A percentile compares a stretch with the other conserved stretches of the same genome.
These are phyloP conservation scores for Rhineura floridana DNA, from an alignment of 2,113 vertebrate genomes.

Conservation along the genomic window DNA sequence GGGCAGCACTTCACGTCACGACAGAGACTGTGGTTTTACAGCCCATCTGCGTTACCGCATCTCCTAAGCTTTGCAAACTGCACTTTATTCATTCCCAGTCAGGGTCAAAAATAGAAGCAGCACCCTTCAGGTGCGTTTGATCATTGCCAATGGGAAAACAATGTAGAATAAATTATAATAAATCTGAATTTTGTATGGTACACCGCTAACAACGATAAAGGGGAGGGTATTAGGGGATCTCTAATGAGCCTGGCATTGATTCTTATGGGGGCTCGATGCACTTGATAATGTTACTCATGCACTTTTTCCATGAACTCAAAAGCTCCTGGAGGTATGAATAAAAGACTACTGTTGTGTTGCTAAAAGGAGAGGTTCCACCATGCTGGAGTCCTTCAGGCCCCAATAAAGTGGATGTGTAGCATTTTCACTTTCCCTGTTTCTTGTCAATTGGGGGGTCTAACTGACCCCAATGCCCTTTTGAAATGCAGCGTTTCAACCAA, in stretches of 20 bases:
- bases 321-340: not conserved
- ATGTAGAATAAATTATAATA: no score
- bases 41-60: no score
- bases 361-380: not conserved
- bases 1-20: conserved; percentile 56
- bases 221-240: not conserved
- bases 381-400: not conserved
- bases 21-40: not conserved
- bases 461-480: not conserved
- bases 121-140: not conserved
- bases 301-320: not conserved
- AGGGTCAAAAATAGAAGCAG: not conserved
- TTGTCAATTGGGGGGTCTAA: not conserved
- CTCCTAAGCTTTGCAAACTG: not conserved
- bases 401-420: not conserved
- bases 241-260: no score
- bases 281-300: not conserved
- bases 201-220: not conserved
- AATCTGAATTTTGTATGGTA: not conserved
- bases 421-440: not conserved
- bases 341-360: not conserved
- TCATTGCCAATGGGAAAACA: not conserved
- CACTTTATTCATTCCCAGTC: not conserved
- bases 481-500: no score
- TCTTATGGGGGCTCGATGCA: no score